Evolutionary conservation across 2,113 vertebrate species (phyloP), one percentile per base, ranked within the genome.

Genomic region (Salvator merianae): DNA sequence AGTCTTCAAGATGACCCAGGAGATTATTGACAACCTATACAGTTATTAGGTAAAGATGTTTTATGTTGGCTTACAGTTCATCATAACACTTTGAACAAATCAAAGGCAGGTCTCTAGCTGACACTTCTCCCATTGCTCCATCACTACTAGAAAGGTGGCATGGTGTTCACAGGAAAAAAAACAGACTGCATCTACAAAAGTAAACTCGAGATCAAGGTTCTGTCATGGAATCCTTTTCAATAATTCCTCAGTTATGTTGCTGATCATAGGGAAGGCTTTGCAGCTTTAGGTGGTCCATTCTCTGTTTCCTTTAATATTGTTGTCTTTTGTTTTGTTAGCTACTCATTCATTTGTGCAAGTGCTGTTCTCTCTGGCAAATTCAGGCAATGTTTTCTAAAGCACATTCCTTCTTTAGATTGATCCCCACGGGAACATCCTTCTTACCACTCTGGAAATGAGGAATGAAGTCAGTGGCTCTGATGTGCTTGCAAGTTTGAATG

Each of bases 361-460:
- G 4, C 18, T 59, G 16, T 55, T 24, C 47, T 9, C 32, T 34
- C 34, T 76, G 16, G 62, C 22, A 73, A 76, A 32, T 34, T 77
- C n/a, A 66, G 88, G 32, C 20, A 76, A 22, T 18, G 16, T 40
- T 86, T 43, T 84, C 92, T 95, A 90, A 95, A 89, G 74, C 50
- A 5, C 63, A 0, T 86, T 88, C 34, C 90, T 88, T 91, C 87
- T 91, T 92, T 94, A 99, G 98, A 97, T 98, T 26, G 98, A 98
- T 47, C 85, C 96, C 73, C 97, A 96, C 1, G 97, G 97, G 77
- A 98, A 97, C 93, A 96, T 99, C 88, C 96, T 98, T 1, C 96
- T 99, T 69, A 97, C 96, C 75, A 96, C 97, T 47, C 96, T 97
- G 22, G 97, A 97, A 81, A 93, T 93, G 75, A 92, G 94, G 84